These are phyloP conservation scores for Tipula helvola DNA, from an alignment of 2,888 invertebrate genomes.

Conservation along the genomic window DNA sequence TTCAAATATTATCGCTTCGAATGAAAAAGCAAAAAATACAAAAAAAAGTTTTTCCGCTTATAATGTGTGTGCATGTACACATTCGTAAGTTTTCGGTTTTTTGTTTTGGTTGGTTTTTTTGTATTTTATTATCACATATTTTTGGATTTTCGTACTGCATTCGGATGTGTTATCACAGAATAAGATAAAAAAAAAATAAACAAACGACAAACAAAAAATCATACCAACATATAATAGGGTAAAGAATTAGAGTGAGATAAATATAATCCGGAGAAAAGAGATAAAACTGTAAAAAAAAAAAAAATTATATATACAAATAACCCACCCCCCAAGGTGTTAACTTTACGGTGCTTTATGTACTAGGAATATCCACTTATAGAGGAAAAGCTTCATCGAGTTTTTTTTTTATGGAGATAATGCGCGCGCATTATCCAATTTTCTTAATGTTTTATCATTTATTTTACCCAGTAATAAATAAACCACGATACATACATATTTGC, in stretches of 20 bases:
- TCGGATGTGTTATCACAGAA: not conserved
- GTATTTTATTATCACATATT: not conserved
- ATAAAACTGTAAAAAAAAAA: not conserved
- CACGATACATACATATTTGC: not conserved
- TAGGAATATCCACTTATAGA: not conserved
- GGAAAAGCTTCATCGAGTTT: not conserved
- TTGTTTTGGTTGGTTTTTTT: not conserved
- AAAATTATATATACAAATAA: not conserved
- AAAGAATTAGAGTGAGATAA: not conserved
- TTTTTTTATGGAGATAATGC: constrained; percentile 27
- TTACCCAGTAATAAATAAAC: not conserved
- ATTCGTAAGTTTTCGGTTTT: not conserved
- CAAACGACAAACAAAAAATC: not conserved
- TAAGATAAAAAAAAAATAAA: not conserved
- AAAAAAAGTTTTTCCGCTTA: not conserved
- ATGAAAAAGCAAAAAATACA: not conserved
- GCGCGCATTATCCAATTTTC: constrained; percentile 31
- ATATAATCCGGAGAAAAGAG: not conserved
- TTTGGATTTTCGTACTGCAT: constrained; percentile 5
- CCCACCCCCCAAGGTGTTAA: not conserved
- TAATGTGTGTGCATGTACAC: not conserved
- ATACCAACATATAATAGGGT: not conserved
- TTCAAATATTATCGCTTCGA: not conserved
- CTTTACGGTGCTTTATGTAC: not conserved
- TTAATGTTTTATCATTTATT: not conserved